Percentiles rank a stretch among this genome's conserved stretches.
These are phyloP conservation scores for Hydrolagus affinis DNA, from an alignment of 2,113 vertebrate genomes.

Conservation along the genomic window DNA sequence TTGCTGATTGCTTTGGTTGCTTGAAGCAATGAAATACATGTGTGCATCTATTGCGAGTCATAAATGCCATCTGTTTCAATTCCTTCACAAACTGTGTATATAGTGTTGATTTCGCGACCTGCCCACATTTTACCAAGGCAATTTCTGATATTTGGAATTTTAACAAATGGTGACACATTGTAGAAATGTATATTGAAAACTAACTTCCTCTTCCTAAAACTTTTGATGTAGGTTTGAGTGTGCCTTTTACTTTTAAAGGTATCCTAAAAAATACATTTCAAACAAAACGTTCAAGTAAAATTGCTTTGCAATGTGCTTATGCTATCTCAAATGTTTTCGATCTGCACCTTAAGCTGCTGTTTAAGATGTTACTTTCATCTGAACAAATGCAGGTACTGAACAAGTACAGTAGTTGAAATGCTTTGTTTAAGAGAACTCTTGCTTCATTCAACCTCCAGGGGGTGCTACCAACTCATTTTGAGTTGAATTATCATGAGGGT, in stretches of 20 bases:
- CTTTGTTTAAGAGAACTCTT: background rate
- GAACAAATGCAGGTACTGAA: background rate
- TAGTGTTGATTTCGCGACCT: background rate
- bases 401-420: background rate
- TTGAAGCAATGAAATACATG: background rate
- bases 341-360: too few species aligned
- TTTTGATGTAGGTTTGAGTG: too few species aligned
- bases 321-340: background rate
- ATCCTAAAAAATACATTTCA: too few species aligned
- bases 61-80: background rate
- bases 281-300: too few species aligned
- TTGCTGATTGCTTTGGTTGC: background rate
- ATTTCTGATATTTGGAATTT: background rate
- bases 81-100: background rate
- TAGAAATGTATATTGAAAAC: too few species aligned
- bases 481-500: background rate
- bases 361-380: background rate
- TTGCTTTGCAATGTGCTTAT: background rate
- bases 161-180: background rate
- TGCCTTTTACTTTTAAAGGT: too few species aligned
- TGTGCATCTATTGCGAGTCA: background rate
- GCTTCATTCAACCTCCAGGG: constrained; percentile 26
- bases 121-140: background rate
- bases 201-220: too few species aligned
- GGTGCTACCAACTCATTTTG: constrained; percentile 22